phyloP scores from a whole-genome alignment of 2,797 vertebrate species.

The Molossus molossus region DNA sequence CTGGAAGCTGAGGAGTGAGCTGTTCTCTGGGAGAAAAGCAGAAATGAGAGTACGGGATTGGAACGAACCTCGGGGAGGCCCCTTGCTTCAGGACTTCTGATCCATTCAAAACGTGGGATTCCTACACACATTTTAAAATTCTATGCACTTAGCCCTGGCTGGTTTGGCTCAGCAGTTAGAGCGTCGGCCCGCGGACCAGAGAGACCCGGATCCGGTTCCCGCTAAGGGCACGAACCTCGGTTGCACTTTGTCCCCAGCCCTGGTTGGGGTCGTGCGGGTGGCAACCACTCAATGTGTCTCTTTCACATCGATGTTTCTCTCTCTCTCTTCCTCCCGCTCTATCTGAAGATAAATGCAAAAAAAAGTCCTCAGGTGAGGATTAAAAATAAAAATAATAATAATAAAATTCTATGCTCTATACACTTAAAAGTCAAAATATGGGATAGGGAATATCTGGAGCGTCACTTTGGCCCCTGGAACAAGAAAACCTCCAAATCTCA shows the following conservation, averaged over 20 bases:
- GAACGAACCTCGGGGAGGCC: background rate
- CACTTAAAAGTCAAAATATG: background rate
- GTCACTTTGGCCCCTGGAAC: background rate
- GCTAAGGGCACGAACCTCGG: too few relatives aligned
- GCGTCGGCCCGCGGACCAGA: too few relatives aligned
- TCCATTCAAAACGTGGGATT: background rate
- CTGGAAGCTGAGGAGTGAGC: background rate
- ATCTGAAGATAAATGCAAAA: too few relatives aligned
- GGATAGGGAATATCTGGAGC: background rate
- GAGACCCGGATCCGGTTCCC: too few relatives aligned
- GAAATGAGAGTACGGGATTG: background rate
- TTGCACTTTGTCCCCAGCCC: too few relatives aligned
- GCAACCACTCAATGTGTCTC: too few relatives aligned
- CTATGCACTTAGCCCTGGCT: background rate
- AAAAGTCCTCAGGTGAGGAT: too few relatives aligned
- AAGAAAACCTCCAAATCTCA: background rate
- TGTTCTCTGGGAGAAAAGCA: slow-evolving; percentile 37
- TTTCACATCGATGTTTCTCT: too few relatives aligned
- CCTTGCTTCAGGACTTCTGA: background rate
- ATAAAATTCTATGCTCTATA: background rate
- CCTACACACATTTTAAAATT: background rate
- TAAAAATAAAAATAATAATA: too few relatives aligned
- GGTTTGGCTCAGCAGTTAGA: too few relatives aligned
- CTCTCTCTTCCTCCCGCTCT: too few relatives aligned
- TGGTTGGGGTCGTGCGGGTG: too few relatives aligned